phyloP scores from a whole-genome alignment of 2,888 invertebrate species.

The Slavum lentiscoides region DNA sequence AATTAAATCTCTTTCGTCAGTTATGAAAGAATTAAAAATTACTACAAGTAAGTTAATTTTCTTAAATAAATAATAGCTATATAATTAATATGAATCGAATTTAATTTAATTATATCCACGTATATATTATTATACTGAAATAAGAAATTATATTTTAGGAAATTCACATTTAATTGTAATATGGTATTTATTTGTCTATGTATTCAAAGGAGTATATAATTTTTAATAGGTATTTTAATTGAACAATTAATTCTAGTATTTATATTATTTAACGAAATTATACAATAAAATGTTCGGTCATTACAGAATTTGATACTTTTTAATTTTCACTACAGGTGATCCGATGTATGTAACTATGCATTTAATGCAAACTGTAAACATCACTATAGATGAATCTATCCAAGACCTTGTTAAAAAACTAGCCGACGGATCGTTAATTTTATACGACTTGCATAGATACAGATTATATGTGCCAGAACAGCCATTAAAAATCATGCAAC shows the following conservation, averaged over 20 bases:
- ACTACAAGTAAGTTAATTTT: conserved; percentile 30
- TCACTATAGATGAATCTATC: conserved; percentile 37
- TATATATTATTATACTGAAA: too few species aligned
- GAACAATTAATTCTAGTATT: too few species aligned
- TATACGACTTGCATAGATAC: conserved; percentile 45
- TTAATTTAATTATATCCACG: too few species aligned
- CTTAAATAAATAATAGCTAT: neutral
- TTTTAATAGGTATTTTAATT: too few species aligned
- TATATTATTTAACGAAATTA: too few species aligned
- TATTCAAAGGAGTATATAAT: too few species aligned
- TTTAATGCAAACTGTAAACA: conserved; percentile 40
- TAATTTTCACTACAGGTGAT: conserved; percentile 4
- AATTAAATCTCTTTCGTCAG: conserved; percentile 21
- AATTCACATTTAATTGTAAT: too few species aligned
- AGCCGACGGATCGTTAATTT: conserved; percentile 40
- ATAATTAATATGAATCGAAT: too few species aligned
- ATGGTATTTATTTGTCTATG: too few species aligned
- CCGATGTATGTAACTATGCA: conserved; percentile 32
- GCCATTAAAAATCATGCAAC: conserved; percentile 38
- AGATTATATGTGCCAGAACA: conserved; percentile 45
- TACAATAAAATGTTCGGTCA: neutral
- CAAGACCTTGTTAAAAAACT: conserved; percentile 39
- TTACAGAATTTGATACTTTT: neutral
- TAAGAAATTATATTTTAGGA: too few species aligned
- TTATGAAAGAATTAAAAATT: conserved; percentile 42